Evolutionary conservation across 1,140 invertebrate species (phyloP).

Genomic region (Papilio machaon): DNA sequence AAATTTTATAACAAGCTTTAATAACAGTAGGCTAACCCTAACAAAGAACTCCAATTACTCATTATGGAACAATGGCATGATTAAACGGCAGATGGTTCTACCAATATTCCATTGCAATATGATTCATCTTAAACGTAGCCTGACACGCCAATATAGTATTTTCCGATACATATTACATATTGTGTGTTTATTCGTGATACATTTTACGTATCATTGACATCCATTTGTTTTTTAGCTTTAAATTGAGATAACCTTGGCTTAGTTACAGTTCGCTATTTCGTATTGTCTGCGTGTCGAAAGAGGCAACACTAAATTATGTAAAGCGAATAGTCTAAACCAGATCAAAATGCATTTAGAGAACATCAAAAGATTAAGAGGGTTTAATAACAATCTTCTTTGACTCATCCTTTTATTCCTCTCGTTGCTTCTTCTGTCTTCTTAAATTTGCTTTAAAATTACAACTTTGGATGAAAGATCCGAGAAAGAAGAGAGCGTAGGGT

Average conservation of each 20-base stretch:
- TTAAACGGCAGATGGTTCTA: background rate
- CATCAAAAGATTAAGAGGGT: background rate
- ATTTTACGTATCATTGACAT: background rate
- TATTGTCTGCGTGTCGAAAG: conserved; percentile 6
- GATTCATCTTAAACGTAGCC: background rate
- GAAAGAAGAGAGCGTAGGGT: no score
- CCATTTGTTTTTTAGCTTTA: background rate
- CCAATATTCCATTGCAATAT: background rate
- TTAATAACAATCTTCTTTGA: background rate
- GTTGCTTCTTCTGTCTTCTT: background rate
- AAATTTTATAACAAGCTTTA: background rate
- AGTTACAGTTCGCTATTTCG: background rate
- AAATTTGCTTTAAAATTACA: background rate
- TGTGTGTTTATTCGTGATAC: background rate
- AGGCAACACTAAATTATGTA: background rate
- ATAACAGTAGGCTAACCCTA: background rate
- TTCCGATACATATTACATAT: background rate
- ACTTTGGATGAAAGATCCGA: no score
- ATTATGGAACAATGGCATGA: conserved; percentile 6
- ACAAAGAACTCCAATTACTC: conserved; percentile 10
- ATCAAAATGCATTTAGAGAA: background rate
- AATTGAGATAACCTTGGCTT: background rate
- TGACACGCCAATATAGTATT: background rate
- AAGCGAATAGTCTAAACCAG: background rate
- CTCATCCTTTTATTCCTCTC: background rate